Evolutionary conservation across 1,140 invertebrate species (phyloP), one percentile per base, ranked within the genome.

Genomic region (Solenopsis fugax): DNA sequence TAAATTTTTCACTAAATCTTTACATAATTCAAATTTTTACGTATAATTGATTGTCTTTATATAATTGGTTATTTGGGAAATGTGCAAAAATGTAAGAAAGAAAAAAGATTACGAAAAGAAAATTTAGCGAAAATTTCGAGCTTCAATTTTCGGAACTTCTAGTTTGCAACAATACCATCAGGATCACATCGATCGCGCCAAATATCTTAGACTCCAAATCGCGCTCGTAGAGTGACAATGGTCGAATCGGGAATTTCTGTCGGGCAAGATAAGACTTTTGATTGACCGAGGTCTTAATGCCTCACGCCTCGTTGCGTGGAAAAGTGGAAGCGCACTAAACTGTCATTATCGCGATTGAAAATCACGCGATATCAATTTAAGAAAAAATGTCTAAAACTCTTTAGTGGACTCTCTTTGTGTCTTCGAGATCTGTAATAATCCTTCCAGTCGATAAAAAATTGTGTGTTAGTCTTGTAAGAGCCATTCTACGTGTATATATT

Each of bases 101-200:
- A 7, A 71, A 18, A n/a, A 48, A 45, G 29, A 67, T 80, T 18
- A 54, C 29, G 62, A 69, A 13, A 29, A 41, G 45, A 9, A 54
- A 34, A 69, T 37, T 81, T 81, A 6, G n/a, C 50, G 29, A 71
- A 81, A 71, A 71, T 69, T 54, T 81, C 41, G 77, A 29, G 21
- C 64, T 71, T 10, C 24, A 7, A 41, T 64, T 80, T 69, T 6
- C 21, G 34, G 12, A 71, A 41, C 64, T 69, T 67, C 18, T 13
- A 69, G 48, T n/a, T 81, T 71, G 64, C 48, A 16, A 81, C 77
- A 65, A 69, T 65, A n/a, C 41, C 29, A 78, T 80, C 34, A 50
- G 10, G 48, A 80, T 60, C 64, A 24, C 48, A 81, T 81, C 62
- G 77, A 80, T 45, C 48, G 48, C 34, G 3, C 29, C 48, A 67